Evolutionary conservation across 2,113 vertebrate species (phyloP).

Genomic region (Urocitellus parryii): DNA sequence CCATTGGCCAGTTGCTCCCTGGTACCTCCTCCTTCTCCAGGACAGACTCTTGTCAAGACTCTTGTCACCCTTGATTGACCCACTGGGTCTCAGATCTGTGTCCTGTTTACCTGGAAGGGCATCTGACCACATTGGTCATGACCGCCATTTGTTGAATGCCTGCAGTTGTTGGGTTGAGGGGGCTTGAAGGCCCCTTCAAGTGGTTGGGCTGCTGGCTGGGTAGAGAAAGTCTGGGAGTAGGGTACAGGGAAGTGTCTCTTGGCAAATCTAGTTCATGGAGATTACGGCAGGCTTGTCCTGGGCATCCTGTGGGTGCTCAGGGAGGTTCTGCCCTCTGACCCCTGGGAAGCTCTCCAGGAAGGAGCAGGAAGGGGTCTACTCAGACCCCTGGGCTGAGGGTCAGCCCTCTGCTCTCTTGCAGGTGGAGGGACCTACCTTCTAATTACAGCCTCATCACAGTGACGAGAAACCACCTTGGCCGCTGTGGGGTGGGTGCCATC

Average conservation of each 20-base stretch:
- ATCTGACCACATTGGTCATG: background rate
- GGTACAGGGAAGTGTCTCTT: background rate
- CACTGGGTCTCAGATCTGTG: background rate
- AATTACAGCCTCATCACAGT: background rate
- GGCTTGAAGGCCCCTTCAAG: background rate
- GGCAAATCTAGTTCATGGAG: too few relatives aligned
- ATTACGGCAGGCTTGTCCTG: background rate
- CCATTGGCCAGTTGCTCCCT: background rate
- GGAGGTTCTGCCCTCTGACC: background rate
- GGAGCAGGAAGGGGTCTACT: background rate
- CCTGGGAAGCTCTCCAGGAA: background rate
- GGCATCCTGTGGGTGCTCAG: background rate
- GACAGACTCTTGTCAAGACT: background rate
- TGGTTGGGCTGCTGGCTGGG: background rate
- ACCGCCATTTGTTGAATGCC: background rate
- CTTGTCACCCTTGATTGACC: background rate
- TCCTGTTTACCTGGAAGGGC: background rate
- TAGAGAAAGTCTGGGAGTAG: background rate
- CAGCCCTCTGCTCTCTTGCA: slow-evolving; percentile 46
- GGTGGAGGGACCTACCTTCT: slow-evolving; percentile 62
- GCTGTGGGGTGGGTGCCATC: background rate
- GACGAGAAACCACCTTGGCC: background rate
- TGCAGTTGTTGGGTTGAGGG: background rate
- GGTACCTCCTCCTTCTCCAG: too few relatives aligned
- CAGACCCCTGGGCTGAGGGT: slow-evolving; percentile 18